Conservation (phyloP, 2,888 invertebrate species). For the Pimpla rufipes region DNA sequence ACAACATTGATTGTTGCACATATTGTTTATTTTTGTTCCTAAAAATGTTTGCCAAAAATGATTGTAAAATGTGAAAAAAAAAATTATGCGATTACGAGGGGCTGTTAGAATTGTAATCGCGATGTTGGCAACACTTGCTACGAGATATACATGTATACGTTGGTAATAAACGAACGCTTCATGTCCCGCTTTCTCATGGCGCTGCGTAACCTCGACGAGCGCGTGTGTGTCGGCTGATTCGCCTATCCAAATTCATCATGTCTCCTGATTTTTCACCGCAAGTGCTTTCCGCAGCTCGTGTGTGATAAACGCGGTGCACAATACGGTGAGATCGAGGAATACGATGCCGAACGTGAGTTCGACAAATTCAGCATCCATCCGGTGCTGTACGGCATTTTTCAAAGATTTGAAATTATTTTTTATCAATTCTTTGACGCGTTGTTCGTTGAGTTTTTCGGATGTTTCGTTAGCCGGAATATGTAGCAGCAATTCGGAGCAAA, state of each 20-base stretch:
- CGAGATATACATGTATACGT: neutral
- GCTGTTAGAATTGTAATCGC: constrained; percentile 11
- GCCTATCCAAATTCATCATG: neutral
- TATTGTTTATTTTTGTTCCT: constrained; percentile 4
- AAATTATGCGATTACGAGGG: constrained; percentile 18
- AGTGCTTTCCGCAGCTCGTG: too few relatives aligned
- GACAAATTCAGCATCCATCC: too few relatives aligned
- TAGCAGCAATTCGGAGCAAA: too few relatives aligned
- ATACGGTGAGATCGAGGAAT: too few relatives aligned
- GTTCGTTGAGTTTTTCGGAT: too few relatives aligned
- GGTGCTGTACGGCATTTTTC: too few relatives aligned
- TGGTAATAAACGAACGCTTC: neutral
- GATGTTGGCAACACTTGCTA: neutral
- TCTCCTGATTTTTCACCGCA: too few relatives aligned
- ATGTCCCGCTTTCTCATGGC: neutral
- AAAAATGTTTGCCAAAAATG: neutral
- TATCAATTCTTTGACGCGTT: too few relatives aligned
- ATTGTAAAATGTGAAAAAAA: constrained; percentile 2
- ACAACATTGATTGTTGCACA: neutral
- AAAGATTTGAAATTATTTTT: too few relatives aligned
- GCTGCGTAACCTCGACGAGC: constrained; percentile 6
- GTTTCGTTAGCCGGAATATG: too few relatives aligned
- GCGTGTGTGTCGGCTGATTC: neutral
- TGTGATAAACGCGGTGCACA: too few relatives aligned
- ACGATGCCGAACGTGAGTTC: too few relatives aligned